Percentiles rank a stretch among this genome's conserved stretches.
phyloP scores from a whole-genome alignment of 2,888 invertebrate genomes.

The Rotaria sp. region DNA sequence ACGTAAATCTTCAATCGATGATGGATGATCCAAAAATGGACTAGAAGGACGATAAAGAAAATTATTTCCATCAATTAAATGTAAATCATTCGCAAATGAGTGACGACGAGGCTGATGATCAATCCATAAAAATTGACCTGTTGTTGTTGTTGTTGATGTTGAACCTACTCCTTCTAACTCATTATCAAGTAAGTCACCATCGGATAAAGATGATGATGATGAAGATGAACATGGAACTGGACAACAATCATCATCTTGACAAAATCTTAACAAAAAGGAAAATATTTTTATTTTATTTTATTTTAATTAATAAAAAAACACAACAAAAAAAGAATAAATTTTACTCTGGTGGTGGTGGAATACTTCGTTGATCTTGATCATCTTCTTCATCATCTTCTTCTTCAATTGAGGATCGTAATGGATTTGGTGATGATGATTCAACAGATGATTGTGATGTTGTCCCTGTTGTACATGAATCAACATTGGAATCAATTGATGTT shows the following conservation, averaged over 20 bases:
- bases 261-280: background rate
- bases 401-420: background rate
- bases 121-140: constrained; percentile 7
- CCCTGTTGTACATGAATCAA: background rate
- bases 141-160: background rate
- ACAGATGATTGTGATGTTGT: background rate
- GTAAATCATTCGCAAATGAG: background rate
- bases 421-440: background rate
- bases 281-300: too few species aligned
- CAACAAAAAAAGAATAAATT: background rate
- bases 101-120: constrained; percentile 9
- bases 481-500: background rate
- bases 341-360: background rate
- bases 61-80: background rate
- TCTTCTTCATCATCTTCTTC: background rate
- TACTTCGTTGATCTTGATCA: background rate
- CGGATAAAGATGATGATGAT: background rate
- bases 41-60: background rate
- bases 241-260: background rate
- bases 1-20: background rate
- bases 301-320: background rate
- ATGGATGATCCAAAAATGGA: background rate
- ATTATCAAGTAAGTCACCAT: background rate
- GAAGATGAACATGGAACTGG: constrained; percentile 4
- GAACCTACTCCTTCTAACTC: background rate